phyloP scores from a whole-genome alignment of 2,797 vertebrate species.

The Betta splendens region DNA sequence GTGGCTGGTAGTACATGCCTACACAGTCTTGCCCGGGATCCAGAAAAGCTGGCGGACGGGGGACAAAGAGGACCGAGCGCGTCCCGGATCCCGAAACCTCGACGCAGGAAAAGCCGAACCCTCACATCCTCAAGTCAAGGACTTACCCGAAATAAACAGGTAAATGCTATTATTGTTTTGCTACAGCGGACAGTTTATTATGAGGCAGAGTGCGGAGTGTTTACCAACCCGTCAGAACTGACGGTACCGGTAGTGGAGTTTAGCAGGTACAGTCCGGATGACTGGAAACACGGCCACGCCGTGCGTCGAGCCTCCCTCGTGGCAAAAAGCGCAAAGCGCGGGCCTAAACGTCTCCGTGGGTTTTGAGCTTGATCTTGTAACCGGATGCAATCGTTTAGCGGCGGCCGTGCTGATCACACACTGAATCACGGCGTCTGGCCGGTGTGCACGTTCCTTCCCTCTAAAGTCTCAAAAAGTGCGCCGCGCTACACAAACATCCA shows the following conservation, averaged over 20 bases:
- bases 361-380: not conserved
- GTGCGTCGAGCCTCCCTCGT: not conserved
- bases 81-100: conserved; percentile 37
- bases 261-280: not conserved
- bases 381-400: conserved; percentile 8
- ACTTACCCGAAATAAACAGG: conserved; percentile 35
- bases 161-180: conserved; percentile 2
- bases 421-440: conserved; percentile 16
- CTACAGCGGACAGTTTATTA: rapidly evolving
- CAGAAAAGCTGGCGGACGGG: conserved; percentile 40
- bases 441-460: conserved; percentile 9
- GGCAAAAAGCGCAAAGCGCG: not conserved
- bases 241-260: conserved; percentile 43
- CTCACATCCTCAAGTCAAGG: conserved; percentile 26
- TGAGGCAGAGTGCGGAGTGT: not conserved
- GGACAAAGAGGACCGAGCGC: conserved; percentile 26
- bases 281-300: not conserved
- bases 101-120: conserved; percentile 23
- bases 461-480: conserved; percentile 15
- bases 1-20: conserved; percentile 35
- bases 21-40: conserved; percentile 33
- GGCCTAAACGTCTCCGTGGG: not conserved
- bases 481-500: not conserved
- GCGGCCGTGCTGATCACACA: conserved; percentile 1
- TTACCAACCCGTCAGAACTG: conserved; percentile 15